These are phyloP conservation scores for Epizoanthus stellaris DNA, from an alignment of 92 coral and sea anemone genomes.

Conservation along the genomic window DNA sequence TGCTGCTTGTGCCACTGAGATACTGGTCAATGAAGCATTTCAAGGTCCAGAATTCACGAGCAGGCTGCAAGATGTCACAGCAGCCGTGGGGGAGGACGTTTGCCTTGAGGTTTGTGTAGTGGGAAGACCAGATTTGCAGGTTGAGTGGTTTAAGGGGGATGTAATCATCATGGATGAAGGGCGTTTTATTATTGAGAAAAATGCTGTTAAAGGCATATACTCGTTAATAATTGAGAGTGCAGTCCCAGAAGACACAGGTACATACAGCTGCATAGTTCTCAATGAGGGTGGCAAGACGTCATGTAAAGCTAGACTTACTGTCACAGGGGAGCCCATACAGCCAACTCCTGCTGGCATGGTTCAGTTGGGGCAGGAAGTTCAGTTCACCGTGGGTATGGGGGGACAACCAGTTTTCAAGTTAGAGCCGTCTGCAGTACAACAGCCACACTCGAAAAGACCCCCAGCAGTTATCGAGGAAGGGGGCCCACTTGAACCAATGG, in stretches of 20 bases:
- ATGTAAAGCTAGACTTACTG: slow-evolving; percentile 68
- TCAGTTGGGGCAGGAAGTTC: slow-evolving; percentile 32
- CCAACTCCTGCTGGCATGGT: slow-evolving; percentile 45
- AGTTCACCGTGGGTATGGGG: slow-evolving; percentile 32
- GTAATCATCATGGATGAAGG: slow-evolving; percentile 67
- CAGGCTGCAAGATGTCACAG: slow-evolving; percentile 65
- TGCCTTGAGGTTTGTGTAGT: slow-evolving; percentile 65
- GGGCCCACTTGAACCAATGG: slow-evolving; percentile 23
- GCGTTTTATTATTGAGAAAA: slow-evolving; percentile 73
- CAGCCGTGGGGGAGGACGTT: slow-evolving; percentile 72
- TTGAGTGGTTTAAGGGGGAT: slow-evolving; percentile 82
- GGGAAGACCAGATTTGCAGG: slow-evolving; percentile 76
- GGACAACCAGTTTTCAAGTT: slow-evolving; percentile 31
- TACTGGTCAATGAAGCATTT: slow-evolving; percentile 77
- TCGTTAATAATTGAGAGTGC: slow-evolving; percentile 69
- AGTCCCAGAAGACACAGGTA: slow-evolving; percentile 64
- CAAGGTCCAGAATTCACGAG: slow-evolving; percentile 70
- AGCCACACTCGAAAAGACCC: background rate
- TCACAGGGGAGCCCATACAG: slow-evolving; percentile 48
- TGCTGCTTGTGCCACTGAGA: slow-evolving; percentile 83
- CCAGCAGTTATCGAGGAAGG: background rate
- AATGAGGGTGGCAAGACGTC: slow-evolving; percentile 71
- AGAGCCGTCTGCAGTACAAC: background rate
- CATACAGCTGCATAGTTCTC: slow-evolving; percentile 67
- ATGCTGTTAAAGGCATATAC: slow-evolving; percentile 66